Evolutionary conservation across 2,888 invertebrate genomes (phyloP).

Genomic region (Ophonus ardosiacus): DNA sequence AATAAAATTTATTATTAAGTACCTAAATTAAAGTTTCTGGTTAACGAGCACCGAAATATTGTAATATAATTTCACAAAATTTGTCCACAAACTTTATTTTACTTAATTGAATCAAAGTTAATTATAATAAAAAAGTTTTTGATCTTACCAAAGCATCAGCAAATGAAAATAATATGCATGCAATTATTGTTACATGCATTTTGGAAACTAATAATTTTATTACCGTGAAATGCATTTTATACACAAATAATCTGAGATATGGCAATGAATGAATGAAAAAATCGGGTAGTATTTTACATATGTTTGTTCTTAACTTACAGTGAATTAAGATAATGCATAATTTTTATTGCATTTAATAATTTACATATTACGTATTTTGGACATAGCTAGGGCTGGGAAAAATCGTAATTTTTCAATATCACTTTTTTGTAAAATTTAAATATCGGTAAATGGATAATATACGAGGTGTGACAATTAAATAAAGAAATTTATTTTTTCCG

Average conservation of each 20-base stretch:
- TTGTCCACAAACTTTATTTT: too few relatives aligned
- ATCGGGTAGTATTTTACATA: neutral
- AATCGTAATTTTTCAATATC: neutral
- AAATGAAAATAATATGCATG: neutral
- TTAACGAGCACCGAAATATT: too few relatives aligned
- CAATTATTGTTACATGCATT: constrained; percentile 11
- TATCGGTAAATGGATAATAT: too few relatives aligned
- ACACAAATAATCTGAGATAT: neutral
- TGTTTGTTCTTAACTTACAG: constrained; percentile 9
- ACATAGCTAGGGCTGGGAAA: neutral
- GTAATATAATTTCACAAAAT: too few relatives aligned
- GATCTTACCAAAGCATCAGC: constrained; percentile 19
- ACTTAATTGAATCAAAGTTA: too few relatives aligned
- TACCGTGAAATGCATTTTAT: constrained; percentile 16
- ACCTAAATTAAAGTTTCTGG: too few relatives aligned
- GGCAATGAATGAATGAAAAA: constrained; percentile 17
- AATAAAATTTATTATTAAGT: too few relatives aligned
- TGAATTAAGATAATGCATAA: constrained; percentile 7
- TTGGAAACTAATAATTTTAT: constrained; percentile 22
- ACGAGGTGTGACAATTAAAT: too few relatives aligned
- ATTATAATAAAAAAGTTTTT: neutral
- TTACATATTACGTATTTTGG: neutral
- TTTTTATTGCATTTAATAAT: constrained; percentile 21
- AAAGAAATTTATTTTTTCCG: too few relatives aligned
- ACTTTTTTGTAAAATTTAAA: neutral